phyloP scores from a whole-genome alignment of 1,140 invertebrate genomes.

The Ooceraea biroi region DNA sequence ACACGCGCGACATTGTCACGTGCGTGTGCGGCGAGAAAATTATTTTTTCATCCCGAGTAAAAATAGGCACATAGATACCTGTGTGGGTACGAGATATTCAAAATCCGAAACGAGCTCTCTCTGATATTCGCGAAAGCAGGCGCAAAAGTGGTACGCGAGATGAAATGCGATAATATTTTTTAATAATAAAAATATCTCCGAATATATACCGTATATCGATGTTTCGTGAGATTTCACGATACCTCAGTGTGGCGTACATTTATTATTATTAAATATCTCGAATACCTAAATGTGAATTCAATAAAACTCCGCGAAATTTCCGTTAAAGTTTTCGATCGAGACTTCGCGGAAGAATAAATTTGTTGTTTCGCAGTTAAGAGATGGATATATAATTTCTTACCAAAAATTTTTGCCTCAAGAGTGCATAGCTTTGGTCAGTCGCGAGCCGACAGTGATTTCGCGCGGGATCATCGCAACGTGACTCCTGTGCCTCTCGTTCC shows the following conservation, averaged over 20 bases:
- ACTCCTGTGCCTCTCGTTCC: slow-evolving; percentile 21
- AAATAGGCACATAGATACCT: slow-evolving; percentile 52
- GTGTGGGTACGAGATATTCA: slow-evolving; percentile 43
- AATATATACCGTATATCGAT: background rate
- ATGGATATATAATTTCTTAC: background rate
- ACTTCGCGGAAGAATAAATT: background rate
- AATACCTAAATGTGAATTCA: background rate
- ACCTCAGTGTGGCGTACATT: background rate
- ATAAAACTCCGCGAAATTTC: no score
- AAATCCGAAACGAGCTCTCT: slow-evolving; percentile 49
- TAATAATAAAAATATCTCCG: slow-evolving; percentile 40
- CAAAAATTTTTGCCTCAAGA: background rate
- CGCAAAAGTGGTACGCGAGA: slow-evolving; percentile 15
- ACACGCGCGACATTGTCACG: background rate
- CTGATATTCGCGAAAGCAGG: slow-evolving; percentile 44
- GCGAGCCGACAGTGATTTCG: slow-evolving; percentile 39
- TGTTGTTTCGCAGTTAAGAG: background rate
- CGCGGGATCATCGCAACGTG: slow-evolving; percentile 34
- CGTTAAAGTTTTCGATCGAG: background rate
- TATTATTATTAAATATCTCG: background rate
- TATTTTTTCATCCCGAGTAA: slow-evolving; percentile 63
- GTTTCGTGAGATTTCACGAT: background rate
- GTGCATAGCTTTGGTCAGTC: background rate
- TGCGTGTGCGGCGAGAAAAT: slow-evolving; percentile 37
- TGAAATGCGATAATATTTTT: slow-evolving; percentile 35